phyloP scores from a whole-genome alignment of 2,888 invertebrate genomes.

The Tinea trinotella region DNA sequence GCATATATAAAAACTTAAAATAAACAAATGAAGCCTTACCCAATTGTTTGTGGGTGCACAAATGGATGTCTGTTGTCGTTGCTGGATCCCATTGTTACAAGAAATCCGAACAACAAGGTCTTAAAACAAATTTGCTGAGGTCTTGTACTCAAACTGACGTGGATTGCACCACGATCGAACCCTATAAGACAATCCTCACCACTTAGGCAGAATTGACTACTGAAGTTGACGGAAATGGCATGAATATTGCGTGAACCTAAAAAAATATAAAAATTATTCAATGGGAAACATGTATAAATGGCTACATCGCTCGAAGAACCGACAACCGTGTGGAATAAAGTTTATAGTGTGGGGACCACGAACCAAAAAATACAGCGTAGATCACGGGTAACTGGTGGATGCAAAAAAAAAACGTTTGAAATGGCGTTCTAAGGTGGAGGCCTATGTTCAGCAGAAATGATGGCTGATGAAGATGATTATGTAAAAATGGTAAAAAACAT shows the following conservation, averaged over 20 bases:
- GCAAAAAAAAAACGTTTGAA: too few relatives aligned
- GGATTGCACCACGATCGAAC: conserved; percentile 36
- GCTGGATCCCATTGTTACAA: conserved; percentile 34
- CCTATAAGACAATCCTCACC: conserved; percentile 37
- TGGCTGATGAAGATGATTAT: not conserved
- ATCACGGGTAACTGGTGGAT: too few relatives aligned
- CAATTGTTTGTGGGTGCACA: conserved; percentile 44
- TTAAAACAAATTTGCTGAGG: conserved; percentile 36
- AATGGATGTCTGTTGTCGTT: conserved; percentile 34
- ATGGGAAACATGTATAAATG: too few relatives aligned
- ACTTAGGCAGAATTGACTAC: conserved; percentile 37
- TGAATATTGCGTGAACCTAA: not conserved
- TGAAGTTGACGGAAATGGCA: conserved; percentile 19
- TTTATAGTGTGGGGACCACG: too few relatives aligned
- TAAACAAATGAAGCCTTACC: conserved; percentile 31
- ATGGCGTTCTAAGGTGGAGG: too few relatives aligned
- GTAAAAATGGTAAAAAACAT: too few relatives aligned
- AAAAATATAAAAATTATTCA: not conserved
- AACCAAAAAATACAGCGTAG: too few relatives aligned
- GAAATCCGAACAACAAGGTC: conserved; percentile 34
- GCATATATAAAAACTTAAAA: too few relatives aligned
- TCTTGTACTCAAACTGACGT: conserved; percentile 31
- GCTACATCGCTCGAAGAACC: too few relatives aligned
- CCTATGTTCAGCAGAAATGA: too few relatives aligned
- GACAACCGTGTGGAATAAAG: too few relatives aligned